Conservation (phyloP, 1,140 invertebrate genomes). For the Metaphire vulgaris region DNA sequence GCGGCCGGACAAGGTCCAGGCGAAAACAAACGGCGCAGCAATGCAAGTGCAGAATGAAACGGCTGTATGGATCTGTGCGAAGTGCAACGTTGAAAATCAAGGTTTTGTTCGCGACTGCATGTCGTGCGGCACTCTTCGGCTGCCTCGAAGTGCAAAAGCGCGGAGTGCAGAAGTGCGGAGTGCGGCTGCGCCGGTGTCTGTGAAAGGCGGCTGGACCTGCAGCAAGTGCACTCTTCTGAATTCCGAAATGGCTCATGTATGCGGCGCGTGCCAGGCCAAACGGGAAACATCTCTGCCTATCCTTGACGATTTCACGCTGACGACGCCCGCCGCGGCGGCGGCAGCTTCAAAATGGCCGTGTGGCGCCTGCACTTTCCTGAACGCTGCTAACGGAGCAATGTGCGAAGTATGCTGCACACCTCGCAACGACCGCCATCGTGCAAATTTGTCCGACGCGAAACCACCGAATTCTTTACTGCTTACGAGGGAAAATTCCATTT, state of each 20-base stretch:
- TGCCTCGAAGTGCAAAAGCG: background rate
- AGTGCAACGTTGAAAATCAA: background rate
- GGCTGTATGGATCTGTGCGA: background rate
- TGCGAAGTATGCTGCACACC: background rate
- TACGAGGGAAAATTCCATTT: background rate
- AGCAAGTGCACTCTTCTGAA: background rate
- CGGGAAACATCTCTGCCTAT: background rate
- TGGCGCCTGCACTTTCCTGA: background rate
- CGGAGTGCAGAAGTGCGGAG: too few species aligned
- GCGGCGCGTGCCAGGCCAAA: background rate
- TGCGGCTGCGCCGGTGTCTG: too few species aligned
- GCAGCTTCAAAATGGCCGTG: background rate
- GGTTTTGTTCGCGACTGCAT: background rate
- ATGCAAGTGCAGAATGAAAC: background rate
- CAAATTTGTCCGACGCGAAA: background rate
- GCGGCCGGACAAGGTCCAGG: too few species aligned
- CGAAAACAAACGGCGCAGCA: too few species aligned
- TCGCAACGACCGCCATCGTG: background rate
- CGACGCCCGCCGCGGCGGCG: too few species aligned
- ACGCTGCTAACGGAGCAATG: background rate
- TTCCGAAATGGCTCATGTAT: background rate
- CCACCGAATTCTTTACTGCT: background rate
- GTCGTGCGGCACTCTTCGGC: background rate
- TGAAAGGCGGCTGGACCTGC: background rate
- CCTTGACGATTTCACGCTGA: background rate